phyloP scores from a whole-genome alignment of 2,888 invertebrate species.

The Erebia ligea region DNA sequence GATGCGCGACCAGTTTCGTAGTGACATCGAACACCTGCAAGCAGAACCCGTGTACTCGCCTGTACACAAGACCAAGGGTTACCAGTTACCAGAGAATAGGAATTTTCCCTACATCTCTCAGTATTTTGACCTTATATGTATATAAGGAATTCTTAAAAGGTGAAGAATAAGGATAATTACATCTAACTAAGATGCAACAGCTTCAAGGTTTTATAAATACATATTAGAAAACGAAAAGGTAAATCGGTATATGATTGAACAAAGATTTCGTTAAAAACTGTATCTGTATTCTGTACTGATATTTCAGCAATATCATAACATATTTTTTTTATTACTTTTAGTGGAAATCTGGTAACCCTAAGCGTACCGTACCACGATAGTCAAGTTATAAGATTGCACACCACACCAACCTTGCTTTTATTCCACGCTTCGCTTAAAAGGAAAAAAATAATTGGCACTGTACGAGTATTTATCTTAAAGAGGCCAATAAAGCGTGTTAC shows the following conservation, averaged over 20 bases:
- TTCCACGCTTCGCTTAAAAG: conserved; percentile 18
- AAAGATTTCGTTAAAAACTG: too few relatives aligned
- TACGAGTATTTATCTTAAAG: conserved; percentile 3
- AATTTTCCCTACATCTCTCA: not conserved
- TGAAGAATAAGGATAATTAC: not conserved
- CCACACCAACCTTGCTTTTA: conserved; percentile 26
- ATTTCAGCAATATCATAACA: too few relatives aligned
- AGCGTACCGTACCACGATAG: conserved; percentile 29
- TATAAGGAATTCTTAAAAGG: not conserved
- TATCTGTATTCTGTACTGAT: too few relatives aligned
- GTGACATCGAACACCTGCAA: conserved; percentile 77
- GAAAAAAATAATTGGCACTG: conserved; percentile 23
- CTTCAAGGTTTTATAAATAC: too few relatives aligned
- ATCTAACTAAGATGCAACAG: not conserved
- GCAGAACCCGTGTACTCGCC: conserved; percentile 40
- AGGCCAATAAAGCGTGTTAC: conserved; percentile 8
- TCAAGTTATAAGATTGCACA: conserved; percentile 30
- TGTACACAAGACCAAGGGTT: conserved; percentile 21
- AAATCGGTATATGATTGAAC: too few relatives aligned
- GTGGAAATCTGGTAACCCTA: not conserved
- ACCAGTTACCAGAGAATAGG: not conserved
- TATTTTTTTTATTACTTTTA: too few relatives aligned
- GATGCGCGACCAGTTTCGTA: conserved; percentile 79
- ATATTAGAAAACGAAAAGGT: too few relatives aligned
- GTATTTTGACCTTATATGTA: not conserved